Conservation (phyloP, 2,888 invertebrate species). For the Miltochrista miniata region DNA sequence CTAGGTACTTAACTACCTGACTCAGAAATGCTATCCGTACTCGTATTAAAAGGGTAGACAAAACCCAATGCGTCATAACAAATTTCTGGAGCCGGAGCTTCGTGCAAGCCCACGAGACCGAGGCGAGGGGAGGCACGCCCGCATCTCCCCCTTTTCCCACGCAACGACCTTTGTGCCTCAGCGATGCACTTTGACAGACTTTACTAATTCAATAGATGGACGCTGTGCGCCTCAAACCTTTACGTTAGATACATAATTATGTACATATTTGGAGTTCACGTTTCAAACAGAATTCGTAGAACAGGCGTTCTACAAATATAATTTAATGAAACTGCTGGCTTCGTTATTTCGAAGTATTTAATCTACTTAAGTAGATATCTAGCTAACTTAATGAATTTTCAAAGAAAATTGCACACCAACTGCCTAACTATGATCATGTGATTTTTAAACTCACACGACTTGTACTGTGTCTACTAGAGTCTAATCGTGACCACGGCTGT, state of each 20-base stretch:
- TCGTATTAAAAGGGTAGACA: constrained; percentile 47
- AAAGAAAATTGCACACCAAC: too few species aligned
- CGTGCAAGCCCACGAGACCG: constrained; percentile 68
- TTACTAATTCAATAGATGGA: constrained; percentile 83
- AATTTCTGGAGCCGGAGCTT: constrained; percentile 77
- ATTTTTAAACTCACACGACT: too few species aligned
- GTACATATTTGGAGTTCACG: constrained; percentile 26
- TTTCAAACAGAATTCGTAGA: constrained; percentile 10
- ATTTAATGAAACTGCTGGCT: background rate
- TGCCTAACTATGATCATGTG: too few species aligned
- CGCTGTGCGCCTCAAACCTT: constrained; percentile 61
- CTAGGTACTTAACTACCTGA: too few species aligned
- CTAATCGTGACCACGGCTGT: too few species aligned
- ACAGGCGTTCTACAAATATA: background rate
- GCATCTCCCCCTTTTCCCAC: constrained; percentile 69
- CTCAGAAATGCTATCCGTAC: constrained; percentile 13
- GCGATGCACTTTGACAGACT: constrained; percentile 82
- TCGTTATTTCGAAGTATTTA: too few species aligned
- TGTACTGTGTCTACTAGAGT: too few species aligned
- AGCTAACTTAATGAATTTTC: too few species aligned
- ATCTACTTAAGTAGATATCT: too few species aligned
- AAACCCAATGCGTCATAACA: constrained; percentile 79
- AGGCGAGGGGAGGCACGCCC: constrained; percentile 37
- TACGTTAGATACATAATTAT: constrained; percentile 63
- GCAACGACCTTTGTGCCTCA: constrained; percentile 83